Evolutionary conservation across 2,797 vertebrate genomes (phyloP), one percentile per base, ranked within the genome.

Genomic region (Labroides dimidiatus): DNA sequence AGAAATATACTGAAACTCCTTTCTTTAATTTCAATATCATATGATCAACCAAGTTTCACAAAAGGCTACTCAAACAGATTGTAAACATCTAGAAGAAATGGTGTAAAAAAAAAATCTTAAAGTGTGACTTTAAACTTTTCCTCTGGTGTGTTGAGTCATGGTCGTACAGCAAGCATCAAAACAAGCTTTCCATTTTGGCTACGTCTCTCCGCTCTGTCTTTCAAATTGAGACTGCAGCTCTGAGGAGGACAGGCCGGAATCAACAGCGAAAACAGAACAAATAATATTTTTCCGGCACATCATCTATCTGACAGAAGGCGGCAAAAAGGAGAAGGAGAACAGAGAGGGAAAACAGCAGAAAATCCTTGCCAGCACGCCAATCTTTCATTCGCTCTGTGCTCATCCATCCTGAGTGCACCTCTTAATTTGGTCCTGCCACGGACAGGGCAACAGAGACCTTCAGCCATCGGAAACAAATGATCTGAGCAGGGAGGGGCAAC

Each of bases 381-480:
- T 95, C 93, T 86, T 89, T 95, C 93, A 93, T 90, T 84, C 82
- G 52, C 80, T 72, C 72, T 14, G 80, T 54, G 71, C 85, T 93
- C 93, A 94, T 95, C 91, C 91, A 93, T 95, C 91, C 86, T 81
- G 84, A 62, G 79, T 89, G 85, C 84, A 91, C 87, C 93, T 94
- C 94, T 95, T 94, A 92, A 95, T 95, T 93, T 92, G 91, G 86
- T 84, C 84, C 93, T 89, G 92, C 91, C 86, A 81, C 76, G 74
- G 69, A 83, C 81, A 83, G 83, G 87, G 84, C 92, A 93, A 93
- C 93, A 85, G 86, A 94, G 93, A 93, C 93, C 92, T 95, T 94
- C 93, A 93, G 87, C 89, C 72, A 84, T 80, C 77, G 79, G 88
- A 92, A 94, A 95, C 90, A 94, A 94, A 95, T 95, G 93, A 93